phyloP scores from a whole-genome alignment of 2,797 vertebrate genomes.

The Anguilla pacifica region DNA sequence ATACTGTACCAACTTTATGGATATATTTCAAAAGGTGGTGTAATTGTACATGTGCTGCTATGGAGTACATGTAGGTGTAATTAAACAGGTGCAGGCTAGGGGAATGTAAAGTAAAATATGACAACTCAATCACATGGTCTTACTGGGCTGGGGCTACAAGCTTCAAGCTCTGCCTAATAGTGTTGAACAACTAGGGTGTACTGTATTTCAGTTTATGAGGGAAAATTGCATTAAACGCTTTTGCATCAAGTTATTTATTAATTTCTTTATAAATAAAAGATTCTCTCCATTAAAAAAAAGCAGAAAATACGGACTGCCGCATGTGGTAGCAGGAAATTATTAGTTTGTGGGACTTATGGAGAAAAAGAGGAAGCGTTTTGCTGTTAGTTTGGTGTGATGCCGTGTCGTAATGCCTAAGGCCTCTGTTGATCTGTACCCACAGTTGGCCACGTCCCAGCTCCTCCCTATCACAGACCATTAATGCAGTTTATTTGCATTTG shows the following conservation, averaged over 20 bases:
- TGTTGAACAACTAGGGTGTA: background rate
- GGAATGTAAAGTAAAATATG: background rate
- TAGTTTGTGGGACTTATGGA: background rate
- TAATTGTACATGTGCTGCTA: background rate
- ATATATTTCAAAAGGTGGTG: background rate
- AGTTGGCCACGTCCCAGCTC: background rate
- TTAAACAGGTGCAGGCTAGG: background rate
- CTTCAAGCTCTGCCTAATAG: background rate
- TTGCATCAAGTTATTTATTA: background rate
- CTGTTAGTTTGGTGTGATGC: background rate
- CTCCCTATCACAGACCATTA: conserved; percentile 57
- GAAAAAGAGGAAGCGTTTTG: background rate
- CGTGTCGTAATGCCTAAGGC: background rate
- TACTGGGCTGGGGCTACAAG: background rate
- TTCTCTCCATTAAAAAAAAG: background rate
- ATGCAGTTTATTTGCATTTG: conserved; percentile 66
- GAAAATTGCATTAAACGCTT: background rate
- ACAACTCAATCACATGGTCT: background rate
- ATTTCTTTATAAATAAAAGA: background rate
- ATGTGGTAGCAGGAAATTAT: background rate
- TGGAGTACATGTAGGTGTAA: background rate
- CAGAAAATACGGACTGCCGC: background rate
- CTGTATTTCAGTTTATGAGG: background rate
- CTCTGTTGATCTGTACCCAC: background rate
- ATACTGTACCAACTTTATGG: background rate